Percentiles rank a stretch among this genome's conserved stretches.
These are phyloP conservation scores for Diglossa cyanea DNA, from an alignment of 2,797 vertebrate genomes.

Conservation along the genomic window DNA sequence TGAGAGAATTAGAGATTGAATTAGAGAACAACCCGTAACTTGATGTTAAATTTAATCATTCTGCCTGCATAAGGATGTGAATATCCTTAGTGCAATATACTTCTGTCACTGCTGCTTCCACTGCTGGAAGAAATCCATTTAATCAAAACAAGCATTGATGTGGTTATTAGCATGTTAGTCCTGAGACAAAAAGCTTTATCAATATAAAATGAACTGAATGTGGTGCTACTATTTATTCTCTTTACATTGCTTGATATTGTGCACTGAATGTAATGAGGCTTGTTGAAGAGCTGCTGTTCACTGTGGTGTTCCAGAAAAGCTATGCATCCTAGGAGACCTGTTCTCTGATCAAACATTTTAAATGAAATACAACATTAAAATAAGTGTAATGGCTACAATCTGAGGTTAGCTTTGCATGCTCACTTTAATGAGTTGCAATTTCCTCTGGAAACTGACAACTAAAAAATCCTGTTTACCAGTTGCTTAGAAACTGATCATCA, in stretches of 20 bases:
- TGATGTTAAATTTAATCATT: neutral
- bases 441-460: neutral
- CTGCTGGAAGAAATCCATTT: conserved; percentile 8
- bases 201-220: conserved; percentile 4
- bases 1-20: neutral
- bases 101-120: neutral
- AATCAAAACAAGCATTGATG: neutral
- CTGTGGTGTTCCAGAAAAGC: neutral
- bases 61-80: neutral
- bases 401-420: neutral
- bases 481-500: neutral
- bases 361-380: neutral
- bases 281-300: neutral
- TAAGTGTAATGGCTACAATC: neutral
- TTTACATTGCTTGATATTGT: neutral
- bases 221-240: neutral
- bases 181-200: neutral
- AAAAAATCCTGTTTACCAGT: neutral
- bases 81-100: neutral
- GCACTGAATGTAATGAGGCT: neutral
- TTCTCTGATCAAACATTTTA: neutral
- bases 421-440: neutral
- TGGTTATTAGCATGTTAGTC: conserved; percentile 2
- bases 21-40: neutral
- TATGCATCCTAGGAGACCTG: neutral